These are phyloP conservation scores for Meghimatium bilineatum DNA, from an alignment of 2,888 invertebrate species.

Conservation along the genomic window DNA sequence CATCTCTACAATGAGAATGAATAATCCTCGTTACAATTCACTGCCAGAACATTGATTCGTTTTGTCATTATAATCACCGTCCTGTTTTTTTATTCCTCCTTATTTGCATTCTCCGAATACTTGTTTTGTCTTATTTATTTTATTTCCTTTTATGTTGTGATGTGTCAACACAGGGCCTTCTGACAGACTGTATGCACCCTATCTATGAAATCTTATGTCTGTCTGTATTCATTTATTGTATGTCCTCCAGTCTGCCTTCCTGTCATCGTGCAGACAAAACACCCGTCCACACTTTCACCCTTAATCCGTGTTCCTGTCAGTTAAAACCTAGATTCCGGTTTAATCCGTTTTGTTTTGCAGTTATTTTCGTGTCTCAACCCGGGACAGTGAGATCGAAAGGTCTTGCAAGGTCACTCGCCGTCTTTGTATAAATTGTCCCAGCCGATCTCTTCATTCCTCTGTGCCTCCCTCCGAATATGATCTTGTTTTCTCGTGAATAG, in stretches of 20 bases:
- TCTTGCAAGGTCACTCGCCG: not conserved
- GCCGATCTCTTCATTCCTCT: not conserved
- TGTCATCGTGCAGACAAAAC: not conserved
- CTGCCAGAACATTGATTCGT: not conserved
- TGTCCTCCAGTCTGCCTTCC: not conserved
- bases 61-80: too few species aligned
- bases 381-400: not conserved
- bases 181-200: not conserved
- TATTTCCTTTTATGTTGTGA: too few species aligned
- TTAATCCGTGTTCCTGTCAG: not conserved
- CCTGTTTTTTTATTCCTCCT: too few species aligned
- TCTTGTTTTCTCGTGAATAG: slow-evolving; percentile 34
- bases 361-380: not conserved
- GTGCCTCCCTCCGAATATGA: slow-evolving; percentile 32
- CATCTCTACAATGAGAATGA: not conserved
- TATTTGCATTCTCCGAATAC: too few species aligned
- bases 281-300: not conserved
- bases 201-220: not conserved
- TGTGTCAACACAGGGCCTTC: not conserved
- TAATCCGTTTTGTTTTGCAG: not conserved
- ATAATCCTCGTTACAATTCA: not conserved
- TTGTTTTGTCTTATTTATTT: too few species aligned
- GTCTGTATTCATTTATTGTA: not conserved
- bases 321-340: not conserved
- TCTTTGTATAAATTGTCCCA: slow-evolving; percentile 6